phyloP scores from a whole-genome alignment of 2,888 invertebrate species.

The Dasypogon diadema region DNA sequence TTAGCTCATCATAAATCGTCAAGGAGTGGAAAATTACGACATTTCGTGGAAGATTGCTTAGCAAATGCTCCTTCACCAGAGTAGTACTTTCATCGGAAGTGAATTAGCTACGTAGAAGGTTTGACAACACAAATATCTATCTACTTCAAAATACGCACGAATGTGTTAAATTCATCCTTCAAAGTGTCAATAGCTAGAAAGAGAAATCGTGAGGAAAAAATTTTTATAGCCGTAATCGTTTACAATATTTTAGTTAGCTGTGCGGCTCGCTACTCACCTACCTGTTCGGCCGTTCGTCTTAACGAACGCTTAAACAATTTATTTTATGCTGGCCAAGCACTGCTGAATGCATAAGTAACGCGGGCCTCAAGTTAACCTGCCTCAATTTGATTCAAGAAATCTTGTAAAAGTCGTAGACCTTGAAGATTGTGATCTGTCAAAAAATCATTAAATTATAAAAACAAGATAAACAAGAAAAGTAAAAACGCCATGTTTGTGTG shows the following conservation, averaged over 20 bases:
- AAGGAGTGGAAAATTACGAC: no score
- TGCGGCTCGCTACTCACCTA: neutral
- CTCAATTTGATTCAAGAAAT: constrained; percentile 42
- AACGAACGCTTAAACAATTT: neutral
- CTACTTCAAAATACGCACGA: neutral
- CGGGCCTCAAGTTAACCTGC: constrained; percentile 15
- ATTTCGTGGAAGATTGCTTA: neutral
- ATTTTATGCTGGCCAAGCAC: constrained; percentile 21
- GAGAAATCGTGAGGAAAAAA: constrained; percentile 47
- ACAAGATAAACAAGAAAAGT: constrained; percentile 16
- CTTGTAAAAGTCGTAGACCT: constrained; percentile 56
- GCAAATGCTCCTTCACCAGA: neutral
- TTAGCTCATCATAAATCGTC: no score
- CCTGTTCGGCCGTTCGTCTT: constrained; percentile 4
- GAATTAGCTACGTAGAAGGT: neutral
- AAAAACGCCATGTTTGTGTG: constrained; percentile 13
- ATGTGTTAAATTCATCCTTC: constrained; percentile 9
- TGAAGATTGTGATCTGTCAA: constrained; percentile 55
- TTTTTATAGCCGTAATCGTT: constrained; percentile 1
- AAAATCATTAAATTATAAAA: constrained; percentile 44
- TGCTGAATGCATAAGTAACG: constrained; percentile 18
- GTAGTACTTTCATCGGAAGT: neutral
- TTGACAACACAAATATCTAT: no score
- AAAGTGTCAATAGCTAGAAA: constrained; percentile 35
- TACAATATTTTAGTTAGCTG: constrained; percentile 10